Conservation (phyloP, 1,140 invertebrate genomes). For the Nephila pilipes region DNA sequence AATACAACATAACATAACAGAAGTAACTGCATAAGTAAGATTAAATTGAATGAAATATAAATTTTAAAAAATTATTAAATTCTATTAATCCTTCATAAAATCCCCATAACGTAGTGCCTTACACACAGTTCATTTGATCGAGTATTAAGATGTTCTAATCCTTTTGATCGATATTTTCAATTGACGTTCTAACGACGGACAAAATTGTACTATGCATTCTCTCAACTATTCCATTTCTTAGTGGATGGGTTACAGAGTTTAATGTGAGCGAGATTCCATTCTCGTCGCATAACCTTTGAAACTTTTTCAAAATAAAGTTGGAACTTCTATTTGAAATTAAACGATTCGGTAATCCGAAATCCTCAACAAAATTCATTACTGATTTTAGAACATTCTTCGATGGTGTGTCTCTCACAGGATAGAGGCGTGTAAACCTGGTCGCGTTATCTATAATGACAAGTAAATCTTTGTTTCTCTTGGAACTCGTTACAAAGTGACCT, state of each 20-base stretch:
- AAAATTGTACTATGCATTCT: slow-evolving; percentile 11
- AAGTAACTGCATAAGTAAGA: too few species aligned
- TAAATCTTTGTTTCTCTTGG: background rate
- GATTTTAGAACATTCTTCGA: slow-evolving; percentile 1
- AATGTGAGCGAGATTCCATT: slow-evolving; percentile 45
- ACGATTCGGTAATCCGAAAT: background rate
- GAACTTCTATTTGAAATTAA: background rate
- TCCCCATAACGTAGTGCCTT: too few species aligned
- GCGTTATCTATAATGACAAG: background rate
- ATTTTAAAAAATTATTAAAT: too few species aligned
- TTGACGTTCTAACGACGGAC: background rate
- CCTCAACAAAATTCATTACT: slow-evolving; percentile 24
- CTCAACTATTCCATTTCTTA: slow-evolving; percentile 2
- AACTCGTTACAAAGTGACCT: background rate
- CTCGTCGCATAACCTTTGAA: slow-evolving; percentile 1
- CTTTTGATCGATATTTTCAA: background rate
- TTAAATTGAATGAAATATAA: too few species aligned
- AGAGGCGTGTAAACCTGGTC: background rate
- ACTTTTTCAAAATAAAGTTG: background rate
- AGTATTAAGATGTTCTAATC: too few species aligned
- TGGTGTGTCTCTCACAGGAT: background rate
- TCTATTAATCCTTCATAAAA: too few species aligned
- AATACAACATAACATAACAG: too few species aligned
- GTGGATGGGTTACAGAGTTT: background rate
- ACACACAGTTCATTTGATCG: too few species aligned